Percentiles rank a stretch among this genome's conserved stretches.
phyloP scores from a whole-genome alignment of 1,140 invertebrate genomes.

The Bombus balteatus region DNA sequence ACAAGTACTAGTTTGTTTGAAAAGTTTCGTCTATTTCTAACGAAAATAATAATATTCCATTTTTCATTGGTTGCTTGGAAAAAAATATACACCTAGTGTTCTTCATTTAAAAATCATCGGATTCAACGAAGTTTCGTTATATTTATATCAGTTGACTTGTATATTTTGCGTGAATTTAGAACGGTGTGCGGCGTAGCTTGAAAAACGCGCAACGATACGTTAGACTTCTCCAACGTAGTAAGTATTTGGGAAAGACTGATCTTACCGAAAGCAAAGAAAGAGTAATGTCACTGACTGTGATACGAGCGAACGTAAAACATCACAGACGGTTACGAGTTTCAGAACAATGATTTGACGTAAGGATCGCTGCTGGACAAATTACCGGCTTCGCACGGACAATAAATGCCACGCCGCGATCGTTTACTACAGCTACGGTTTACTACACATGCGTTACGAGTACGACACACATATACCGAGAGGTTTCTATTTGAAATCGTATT shows the following conservation, averaged over 20 bases:
- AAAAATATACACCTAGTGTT: too few relatives aligned
- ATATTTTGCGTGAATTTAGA: too few relatives aligned
- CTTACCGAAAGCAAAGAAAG: accelerated
- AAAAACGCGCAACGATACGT: neutral
- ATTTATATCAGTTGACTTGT: too few relatives aligned
- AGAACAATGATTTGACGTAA: conserved; percentile 32
- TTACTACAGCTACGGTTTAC: neutral
- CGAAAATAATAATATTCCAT: too few relatives aligned
- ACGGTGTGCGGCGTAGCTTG: accelerated
- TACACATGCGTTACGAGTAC: neutral
- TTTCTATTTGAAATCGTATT: conserved; percentile 15
- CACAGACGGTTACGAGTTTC: neutral
- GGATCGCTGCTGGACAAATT: conserved; percentile 16
- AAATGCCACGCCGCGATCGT: conserved; percentile 10
- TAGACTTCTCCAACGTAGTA: neutral
- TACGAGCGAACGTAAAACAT: neutral
- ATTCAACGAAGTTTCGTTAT: too few relatives aligned
- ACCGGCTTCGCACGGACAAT: conserved; percentile 45
- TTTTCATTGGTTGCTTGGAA: too few relatives aligned
- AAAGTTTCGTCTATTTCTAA: too few relatives aligned
- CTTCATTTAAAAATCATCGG: too few relatives aligned
- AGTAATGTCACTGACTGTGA: neutral
- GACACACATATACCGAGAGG: neutral
- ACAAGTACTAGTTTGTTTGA: too few relatives aligned
- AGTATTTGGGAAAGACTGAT: neutral